Conservation (phyloP, 1,140 invertebrate species). For the Polyergus mexicanus region DNA sequence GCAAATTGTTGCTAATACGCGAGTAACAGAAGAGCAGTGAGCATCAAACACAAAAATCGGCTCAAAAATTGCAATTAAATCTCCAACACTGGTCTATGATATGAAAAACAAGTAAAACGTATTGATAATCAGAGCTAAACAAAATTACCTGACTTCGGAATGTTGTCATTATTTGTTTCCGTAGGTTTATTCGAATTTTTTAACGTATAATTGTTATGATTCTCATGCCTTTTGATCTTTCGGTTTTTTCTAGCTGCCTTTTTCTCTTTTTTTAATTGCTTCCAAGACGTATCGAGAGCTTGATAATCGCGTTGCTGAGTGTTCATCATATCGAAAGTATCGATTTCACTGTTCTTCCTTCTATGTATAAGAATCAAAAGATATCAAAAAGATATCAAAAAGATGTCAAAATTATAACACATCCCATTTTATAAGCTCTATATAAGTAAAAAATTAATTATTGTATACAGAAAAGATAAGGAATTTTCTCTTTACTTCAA, state of each 20-base stretch:
- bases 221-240: constrained; percentile 80
- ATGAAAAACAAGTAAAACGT: too few species aligned
- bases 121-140: background rate
- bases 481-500: constrained; percentile 75
- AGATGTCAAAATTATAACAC: constrained; percentile 11
- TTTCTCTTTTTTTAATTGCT: constrained; percentile 90
- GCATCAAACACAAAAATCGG: too few species aligned
- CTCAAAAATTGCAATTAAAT: background rate
- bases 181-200: constrained; percentile 72
- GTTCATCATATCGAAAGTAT: constrained; percentile 75
- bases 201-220: constrained; percentile 46
- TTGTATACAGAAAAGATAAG: background rate
- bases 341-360: constrained; percentile 76
- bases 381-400: too few species aligned
- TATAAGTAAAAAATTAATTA: constrained; percentile 7
- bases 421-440: background rate
- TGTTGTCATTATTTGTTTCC: constrained; percentile 75
- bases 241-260: constrained; percentile 88
- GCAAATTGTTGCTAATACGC: too few species aligned
- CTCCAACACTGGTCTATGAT: background rate
- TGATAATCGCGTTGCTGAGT: constrained; percentile 57
- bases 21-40: too few species aligned
- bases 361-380: constrained; percentile 43
- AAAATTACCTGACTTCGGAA: constrained; percentile 71
- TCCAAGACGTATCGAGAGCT: constrained; percentile 85